Evolutionary conservation across 2,888 invertebrate species (phyloP), one percentile per base, ranked within the genome.

Genomic region (Philereme transversata): DNA sequence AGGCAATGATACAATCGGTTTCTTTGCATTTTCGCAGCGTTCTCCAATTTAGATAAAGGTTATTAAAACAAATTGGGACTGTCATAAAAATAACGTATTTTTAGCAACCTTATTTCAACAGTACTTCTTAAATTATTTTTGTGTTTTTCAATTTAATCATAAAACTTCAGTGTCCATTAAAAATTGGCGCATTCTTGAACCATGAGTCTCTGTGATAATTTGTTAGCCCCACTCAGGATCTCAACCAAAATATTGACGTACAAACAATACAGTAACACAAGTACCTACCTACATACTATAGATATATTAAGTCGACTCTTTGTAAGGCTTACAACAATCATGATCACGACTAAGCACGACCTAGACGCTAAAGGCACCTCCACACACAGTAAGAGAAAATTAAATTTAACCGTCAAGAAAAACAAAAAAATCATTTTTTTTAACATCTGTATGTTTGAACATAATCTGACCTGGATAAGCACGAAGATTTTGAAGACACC

Each of bases 311-410:
- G 53, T 35, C 9, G 45, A 41, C 40, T 35, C 50, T 7, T 6
- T 60, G 49, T 53, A 56, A 43, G 60, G 44, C 44, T 43, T 52
- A 41, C 49, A 51, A 50, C 56, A 51, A 62, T 73, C 73, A 66
- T 73, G 71, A 71, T 55, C 59, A 57, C 51, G 44, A 51, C 54
- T 56, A 38, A 10, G 11, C 61, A 61, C 61, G 57, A 62, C 50
- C 45, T 47, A 45, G 22, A 45, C 44, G 36, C 6, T 53, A 46
- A 40, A 54, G 61, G 44, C 8, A 45, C 61, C 41, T 46, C 5
- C 41, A 54, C 45, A 53, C 40, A 9, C 11, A 4, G 11, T 22
- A 6, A 4, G 22, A 22, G 22, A 45, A 45, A 11, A 43, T n/a
- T 10, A 43, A 8, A 6, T 40, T 4, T 6, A 8, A 5, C 40